Evolutionary conservation across 2,113 vertebrate genomes (phyloP), one percentile per base, ranked within the genome.

Genomic region (Strix uralensis): DNA sequence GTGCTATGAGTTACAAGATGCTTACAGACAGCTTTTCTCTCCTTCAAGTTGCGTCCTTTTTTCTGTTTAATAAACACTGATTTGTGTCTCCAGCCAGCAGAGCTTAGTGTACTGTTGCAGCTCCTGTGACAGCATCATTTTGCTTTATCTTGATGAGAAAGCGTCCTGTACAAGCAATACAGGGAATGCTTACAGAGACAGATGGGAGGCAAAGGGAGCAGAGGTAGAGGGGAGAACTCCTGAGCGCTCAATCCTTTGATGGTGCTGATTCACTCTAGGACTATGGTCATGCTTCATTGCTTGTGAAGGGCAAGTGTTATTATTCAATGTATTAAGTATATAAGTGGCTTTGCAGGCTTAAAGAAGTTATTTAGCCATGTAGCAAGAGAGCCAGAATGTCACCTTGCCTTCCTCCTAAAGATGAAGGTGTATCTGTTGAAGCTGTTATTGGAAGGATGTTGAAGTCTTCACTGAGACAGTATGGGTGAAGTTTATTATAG

Each of bases 81-180:
- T 96, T 92, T 81, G 83, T 91, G 72, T 81, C 70, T 94, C 57
- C 40, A 92, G 77, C 86, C 69, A 81, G 87, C 65, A 84, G 91
- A 81, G 44, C 69, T 91, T 38, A 51, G 77, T 34, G 57, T 27
- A 17, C 59, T 69, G 27, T 74, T 0, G 0, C 44, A 81, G 86
- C 83, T 36, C 59, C 55, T 20, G 12, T 84, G 86, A 67, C 80
- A 94, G 66, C 34, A 87, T 75, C 47, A 47, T 96, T 96, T 96
- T 86, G 40, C 52, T 95, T 96, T 72, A 85, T 90, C 84, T 75
- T 52, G 66, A 44, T 87, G 77, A 63, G 54, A 69, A 81, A 84
- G 15, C 36, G 40, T 55, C 66, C 77, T 82, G 78, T 75, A 49
- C 40, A 75, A 79, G 65, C 57, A 57, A 14, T 49, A 75, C 15